Base-by-base conservation (phyloP, 2,113 vertebrate genomes). In the Camelus bactrianus region DNA sequence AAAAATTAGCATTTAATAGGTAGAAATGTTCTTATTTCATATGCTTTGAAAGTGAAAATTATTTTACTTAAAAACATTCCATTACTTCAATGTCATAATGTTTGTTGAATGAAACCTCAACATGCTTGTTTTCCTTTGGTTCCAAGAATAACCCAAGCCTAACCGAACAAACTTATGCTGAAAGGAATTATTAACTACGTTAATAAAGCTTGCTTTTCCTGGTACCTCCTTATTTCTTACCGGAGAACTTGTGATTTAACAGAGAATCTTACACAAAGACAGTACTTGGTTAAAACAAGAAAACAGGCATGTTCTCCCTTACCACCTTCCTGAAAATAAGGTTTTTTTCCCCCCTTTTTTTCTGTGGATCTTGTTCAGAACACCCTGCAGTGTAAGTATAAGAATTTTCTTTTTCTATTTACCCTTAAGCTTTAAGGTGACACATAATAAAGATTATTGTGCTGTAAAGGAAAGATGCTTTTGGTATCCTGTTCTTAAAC, bases 71-170 rank as follows among this genome's bases (percentile, higher is more conserved):
- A 32, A 32, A 80, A 89, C 64, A 80, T 46, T 91, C 64, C 6
- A 89, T 67, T 91, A 76, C 5, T 89, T 96, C 54, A 6, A 80
- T 87, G 89, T 80, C 62, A 86, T 92, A 24, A 79, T n/a, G 56
- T 89, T 91, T 89, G 73, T 32, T 96, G 69, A 96, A 85, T 79
- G 30, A 94, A 70, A 73, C 0, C 42, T 89, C 72, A 64, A 11
- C 24, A 60, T 58, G 2, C 35, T 85, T 84, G 60, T 97, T 97
- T 90, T 97, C 96, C 95, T 97, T 95, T 97, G 94, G 92, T 85
- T 95, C 60, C 35, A 97, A 97, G 87, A 97, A 95, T 75, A 95
- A 96, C 76, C 32, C 17, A 91, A 93, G 70, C 80, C 52, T 92
- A 96, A 82, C 48, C 1, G 79, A 60, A 8, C 2, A 4, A 79